Conservation (phyloP, 2,113 vertebrate genomes). For the Ramphastos sulfuratus region DNA sequence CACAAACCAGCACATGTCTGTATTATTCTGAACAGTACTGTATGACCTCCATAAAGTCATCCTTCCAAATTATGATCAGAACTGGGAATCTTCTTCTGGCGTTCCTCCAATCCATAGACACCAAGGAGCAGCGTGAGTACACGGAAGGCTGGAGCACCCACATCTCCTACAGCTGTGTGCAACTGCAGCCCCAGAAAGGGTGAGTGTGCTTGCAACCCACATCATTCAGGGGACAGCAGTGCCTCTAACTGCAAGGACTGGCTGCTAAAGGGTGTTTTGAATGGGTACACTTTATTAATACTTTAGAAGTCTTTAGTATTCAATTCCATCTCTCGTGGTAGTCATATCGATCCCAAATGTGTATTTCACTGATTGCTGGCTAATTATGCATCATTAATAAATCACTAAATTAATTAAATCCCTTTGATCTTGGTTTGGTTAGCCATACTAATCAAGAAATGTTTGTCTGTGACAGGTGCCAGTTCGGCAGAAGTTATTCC, state of each 20-base stretch:
- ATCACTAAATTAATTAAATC: slow-evolving; percentile 16
- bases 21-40: too few relatives aligned
- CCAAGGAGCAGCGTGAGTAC: background rate
- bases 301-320: slow-evolving; percentile 4
- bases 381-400: slow-evolving; percentile 49
- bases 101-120: too few relatives aligned
- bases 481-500: slow-evolving; percentile 1
- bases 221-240: accelerated
- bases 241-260: background rate
- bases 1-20: too few relatives aligned
- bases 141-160: background rate
- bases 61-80: too few relatives aligned
- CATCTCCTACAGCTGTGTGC: background rate
- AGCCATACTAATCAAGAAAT: background rate
- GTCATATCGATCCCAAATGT: slow-evolving; percentile 32
- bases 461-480: background rate
- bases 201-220: accelerated
- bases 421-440: slow-evolving; percentile 11
- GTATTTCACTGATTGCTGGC: background rate
- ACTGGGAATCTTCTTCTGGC: too few relatives aligned
- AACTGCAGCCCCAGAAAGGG: background rate
- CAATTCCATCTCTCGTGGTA: background rate
- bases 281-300: background rate
- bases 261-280: background rate
- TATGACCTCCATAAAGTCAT: too few relatives aligned